Conservation (phyloP, 2,113 vertebrate species). For the Micronycteris hirsuta region DNA sequence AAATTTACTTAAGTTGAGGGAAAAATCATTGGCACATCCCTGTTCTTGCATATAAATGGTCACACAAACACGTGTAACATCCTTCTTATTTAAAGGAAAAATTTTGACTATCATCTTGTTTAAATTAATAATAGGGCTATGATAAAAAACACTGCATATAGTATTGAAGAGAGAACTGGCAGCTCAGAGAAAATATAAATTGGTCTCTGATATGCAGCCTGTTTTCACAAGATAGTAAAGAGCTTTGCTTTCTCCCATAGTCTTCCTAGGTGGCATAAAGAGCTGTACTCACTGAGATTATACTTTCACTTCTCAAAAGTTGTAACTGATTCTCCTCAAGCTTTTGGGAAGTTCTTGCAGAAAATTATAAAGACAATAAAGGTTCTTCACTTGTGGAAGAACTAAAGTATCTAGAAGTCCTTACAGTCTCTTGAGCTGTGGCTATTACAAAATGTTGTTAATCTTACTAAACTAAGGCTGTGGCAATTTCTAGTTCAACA, state of each 20-base stretch:
- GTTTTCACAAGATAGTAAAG: background rate
- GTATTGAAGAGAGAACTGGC: background rate
- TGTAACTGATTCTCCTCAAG: background rate
- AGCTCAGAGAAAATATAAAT: background rate
- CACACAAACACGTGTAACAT: background rate
- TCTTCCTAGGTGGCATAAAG: background rate
- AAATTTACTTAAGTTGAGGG: background rate
- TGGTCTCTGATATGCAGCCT: background rate
- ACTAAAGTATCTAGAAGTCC: background rate
- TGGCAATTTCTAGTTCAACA: background rate
- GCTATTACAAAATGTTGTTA: background rate
- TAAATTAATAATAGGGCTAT: background rate
- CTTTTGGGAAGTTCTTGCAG: background rate
- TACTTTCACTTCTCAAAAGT: background rate
- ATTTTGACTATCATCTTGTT: background rate
- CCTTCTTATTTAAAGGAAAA: constrained; percentile 3
- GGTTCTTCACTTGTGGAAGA: background rate
- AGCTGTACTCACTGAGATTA: background rate
- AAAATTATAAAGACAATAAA: background rate
- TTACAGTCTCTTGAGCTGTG: background rate
- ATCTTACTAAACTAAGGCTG: constrained; percentile 14
- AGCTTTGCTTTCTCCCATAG: background rate
- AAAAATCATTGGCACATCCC: background rate
- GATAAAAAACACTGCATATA: background rate
- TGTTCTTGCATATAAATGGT: background rate